Evolutionary conservation across 2,888 invertebrate species (phyloP), one percentile per base, ranked within the genome.

Genomic region (Galeopsomyia nigrocyanea): DNA sequence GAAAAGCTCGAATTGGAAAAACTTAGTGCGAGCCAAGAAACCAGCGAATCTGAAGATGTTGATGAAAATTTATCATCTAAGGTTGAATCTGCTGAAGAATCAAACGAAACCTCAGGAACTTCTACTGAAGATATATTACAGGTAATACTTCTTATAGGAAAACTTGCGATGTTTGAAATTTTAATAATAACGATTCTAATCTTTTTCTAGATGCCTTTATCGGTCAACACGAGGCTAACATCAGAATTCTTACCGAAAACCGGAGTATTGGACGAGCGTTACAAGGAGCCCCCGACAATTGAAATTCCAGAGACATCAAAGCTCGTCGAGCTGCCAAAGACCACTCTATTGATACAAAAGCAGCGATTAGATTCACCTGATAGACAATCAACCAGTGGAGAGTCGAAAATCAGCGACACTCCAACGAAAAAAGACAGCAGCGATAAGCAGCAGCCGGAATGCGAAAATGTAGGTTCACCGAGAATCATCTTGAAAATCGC

Each of bases 401-500:
- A 84, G 3, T 56, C 75, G 0, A 83, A 79, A 63, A 76, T 79
- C 19, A 60, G 74, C 5, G 86, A 85, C 5, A 81, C 82, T 0
- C 79, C 82, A 39, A 39, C 39, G 0, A 80, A 82, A 19, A 85
- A 84, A 68, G 86, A 86, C n/a, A 21, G 1, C 13, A 17, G 22
- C 9, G 71, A 71, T 1, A 71, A 71, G n/a, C 71, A 74, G 14
- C 67, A 72, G 16, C 70, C 26, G 0, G 73, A 75, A 17, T 64
- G 46, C 2, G 86, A 86, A 39, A 86, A 84, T 56, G 82, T 85
- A 10, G 85, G 86, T 5, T 86, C 86, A 7, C 86, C 86, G 3
- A 78, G 86, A 21, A 86, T 86, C 50, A 86, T 86, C 39, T 63
- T 86, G 10, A 86, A 86, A 70, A 86, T 86, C 26, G 86, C 84